Percentiles rank a stretch among this genome's conserved stretches.
Conservation (phyloP, 2,797 vertebrate species). For the Chloroceryle amazona region DNA sequence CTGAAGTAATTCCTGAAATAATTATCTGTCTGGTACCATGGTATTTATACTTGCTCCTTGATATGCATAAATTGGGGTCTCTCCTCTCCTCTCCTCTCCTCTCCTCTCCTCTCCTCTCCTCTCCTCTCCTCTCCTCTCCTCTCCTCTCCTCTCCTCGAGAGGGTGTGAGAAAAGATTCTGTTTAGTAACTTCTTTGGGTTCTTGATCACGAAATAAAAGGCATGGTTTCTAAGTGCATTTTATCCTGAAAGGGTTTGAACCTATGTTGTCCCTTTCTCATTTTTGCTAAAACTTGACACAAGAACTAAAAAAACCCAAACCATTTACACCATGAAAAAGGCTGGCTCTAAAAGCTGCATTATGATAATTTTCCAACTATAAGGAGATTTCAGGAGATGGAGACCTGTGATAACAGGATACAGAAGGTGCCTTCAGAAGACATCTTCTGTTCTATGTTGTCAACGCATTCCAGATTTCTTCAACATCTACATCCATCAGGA, state of each 20-base stretch:
- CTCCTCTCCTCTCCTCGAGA: not conserved
- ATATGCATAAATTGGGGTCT: not conserved
- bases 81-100: no score
- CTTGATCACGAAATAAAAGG: not conserved
- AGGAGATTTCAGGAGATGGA: not conserved
- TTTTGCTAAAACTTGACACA: not conserved
- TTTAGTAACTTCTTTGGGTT: not conserved
- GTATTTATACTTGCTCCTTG: not conserved
- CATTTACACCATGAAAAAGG: not conserved
- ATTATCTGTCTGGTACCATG: not conserved
- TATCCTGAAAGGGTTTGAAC: not conserved
- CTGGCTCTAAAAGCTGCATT: not conserved
- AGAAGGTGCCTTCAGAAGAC: not conserved
- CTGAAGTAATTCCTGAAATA: not conserved
- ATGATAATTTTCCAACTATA: not conserved
- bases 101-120: no score
- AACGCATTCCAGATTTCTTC: not conserved
- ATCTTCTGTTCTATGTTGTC: not conserved
- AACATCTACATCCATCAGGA: not conserved
- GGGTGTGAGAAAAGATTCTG: not conserved
- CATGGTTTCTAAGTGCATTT: not conserved
- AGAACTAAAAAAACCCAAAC: not conserved
- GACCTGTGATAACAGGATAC: not conserved
- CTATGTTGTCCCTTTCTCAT: not conserved
- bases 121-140: no score